phyloP scores from a whole-genome alignment of 2,888 invertebrate species.

The Strigamia maritima region DNA sequence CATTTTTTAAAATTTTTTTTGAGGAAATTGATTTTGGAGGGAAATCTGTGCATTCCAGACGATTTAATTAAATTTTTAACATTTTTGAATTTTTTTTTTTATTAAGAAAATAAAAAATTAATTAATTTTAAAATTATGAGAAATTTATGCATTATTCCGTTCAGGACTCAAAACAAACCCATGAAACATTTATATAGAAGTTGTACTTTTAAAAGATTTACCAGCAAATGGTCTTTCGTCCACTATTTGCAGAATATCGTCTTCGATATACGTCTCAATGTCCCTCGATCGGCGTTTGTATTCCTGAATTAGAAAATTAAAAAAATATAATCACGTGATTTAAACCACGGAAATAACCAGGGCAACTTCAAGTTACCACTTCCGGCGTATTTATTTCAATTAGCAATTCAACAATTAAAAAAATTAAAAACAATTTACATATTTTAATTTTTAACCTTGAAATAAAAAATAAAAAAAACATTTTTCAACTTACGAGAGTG shows the following conservation, averaged over 20 bases:
- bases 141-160: too few relatives aligned
- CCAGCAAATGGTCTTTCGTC: background rate
- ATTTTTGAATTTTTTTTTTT: background rate
- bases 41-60: background rate
- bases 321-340: background rate
- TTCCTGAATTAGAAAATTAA: slow-evolving; percentile 59
- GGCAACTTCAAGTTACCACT: background rate
- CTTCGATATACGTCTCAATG: slow-evolving; percentile 74
- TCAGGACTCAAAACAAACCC: too few relatives aligned
- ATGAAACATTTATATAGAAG: too few relatives aligned
- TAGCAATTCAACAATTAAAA: background rate
- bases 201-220: too few relatives aligned
- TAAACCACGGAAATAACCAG: slow-evolving; percentile 17
- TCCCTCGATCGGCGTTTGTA: slow-evolving; percentile 79
- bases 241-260: slow-evolving; percentile 44
- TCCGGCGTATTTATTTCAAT: slow-evolving; percentile 7
- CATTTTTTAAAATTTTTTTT: too few relatives aligned
- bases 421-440: background rate
- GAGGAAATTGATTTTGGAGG: background rate
- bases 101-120: too few relatives aligned
- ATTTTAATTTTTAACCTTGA: background rate
- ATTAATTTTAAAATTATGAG: background rate
- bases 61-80: slow-evolving; percentile 21
- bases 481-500: slow-evolving; percentile 14
- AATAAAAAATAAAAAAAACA: background rate